Evolutionary conservation across 2,797 vertebrate genomes (phyloP).

Genomic region (Erpetoichthys calabaricus): DNA sequence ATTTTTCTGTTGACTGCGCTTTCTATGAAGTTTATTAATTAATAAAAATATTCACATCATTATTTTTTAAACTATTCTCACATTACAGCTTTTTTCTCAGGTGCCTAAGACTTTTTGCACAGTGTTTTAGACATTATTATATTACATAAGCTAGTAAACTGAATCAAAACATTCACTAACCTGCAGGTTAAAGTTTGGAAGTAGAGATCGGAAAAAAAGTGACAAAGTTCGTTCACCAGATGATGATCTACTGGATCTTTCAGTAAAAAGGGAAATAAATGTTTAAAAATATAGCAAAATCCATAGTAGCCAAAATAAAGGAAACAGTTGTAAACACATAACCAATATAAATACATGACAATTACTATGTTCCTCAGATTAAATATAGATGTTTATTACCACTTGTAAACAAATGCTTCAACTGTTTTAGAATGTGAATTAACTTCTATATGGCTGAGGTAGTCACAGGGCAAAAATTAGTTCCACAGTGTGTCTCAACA

Average conservation of each 20-base stretch:
- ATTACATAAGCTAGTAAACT: neutral
- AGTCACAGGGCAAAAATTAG: neutral
- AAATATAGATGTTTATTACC: too few species aligned
- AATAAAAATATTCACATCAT: too few species aligned
- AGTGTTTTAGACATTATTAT: neutral
- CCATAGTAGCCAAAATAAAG: too few species aligned
- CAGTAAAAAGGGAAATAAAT: slow-evolving; percentile 9
- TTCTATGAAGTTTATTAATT: too few species aligned
- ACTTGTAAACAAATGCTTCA: too few species aligned
- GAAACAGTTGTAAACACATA: too few species aligned
- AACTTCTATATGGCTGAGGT: neutral
- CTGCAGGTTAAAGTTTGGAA: slow-evolving; percentile 88
- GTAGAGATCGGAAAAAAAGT: slow-evolving; percentile 82
- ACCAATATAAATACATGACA: too few species aligned
- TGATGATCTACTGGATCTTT: slow-evolving; percentile 41
- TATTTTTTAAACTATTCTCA: too few species aligned
- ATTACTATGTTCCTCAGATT: too few species aligned
- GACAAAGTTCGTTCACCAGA: slow-evolving; percentile 79
- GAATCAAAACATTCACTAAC: slow-evolving; percentile 38
- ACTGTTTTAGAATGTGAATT: neutral
- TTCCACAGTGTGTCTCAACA: neutral
- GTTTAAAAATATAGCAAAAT: neutral
- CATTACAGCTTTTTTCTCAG: too few species aligned
- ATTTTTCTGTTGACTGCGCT: too few species aligned
- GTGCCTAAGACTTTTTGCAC: too few species aligned